phyloP scores from a whole-genome alignment of 2,797 vertebrate genomes.

The Amniataba percoides region DNA sequence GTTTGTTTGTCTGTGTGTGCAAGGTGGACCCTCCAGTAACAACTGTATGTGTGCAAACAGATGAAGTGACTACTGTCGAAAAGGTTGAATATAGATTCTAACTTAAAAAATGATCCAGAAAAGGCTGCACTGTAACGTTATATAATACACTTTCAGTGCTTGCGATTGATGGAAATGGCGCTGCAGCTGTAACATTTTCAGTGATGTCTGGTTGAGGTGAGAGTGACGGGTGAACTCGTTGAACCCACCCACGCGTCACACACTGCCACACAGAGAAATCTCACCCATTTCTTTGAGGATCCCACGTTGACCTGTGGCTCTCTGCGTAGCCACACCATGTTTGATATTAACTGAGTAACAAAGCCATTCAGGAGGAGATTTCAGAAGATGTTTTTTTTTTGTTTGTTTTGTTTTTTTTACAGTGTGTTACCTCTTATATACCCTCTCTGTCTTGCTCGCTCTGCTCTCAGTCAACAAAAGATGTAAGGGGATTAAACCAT shows the following conservation, averaged over 20 bases:
- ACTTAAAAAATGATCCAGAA: no score
- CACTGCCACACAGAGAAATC: not conserved
- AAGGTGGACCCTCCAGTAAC: no score
- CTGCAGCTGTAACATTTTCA: slow-evolving; percentile 17
- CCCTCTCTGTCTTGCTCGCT: slow-evolving; percentile 51
- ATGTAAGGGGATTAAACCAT: slow-evolving; percentile 75
- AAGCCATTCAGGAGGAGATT: slow-evolving; percentile 43
- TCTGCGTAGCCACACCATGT: slow-evolving; percentile 10
- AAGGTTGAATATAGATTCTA: no score
- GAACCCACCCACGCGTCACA: slow-evolving; percentile 15
- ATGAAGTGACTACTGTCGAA: no score
- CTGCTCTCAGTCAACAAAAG: slow-evolving; percentile 69
- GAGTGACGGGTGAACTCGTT: slow-evolving; percentile 10
- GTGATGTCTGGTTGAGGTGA: slow-evolving; percentile 4
- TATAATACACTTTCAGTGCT: not conserved
- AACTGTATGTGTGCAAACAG: no score
- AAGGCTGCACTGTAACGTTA: not conserved
- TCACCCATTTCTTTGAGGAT: slow-evolving; percentile 23
- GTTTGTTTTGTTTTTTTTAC: no score
- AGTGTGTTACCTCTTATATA: slow-evolving; percentile 50
- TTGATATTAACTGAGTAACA: slow-evolving; percentile 45
- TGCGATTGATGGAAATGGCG: not conserved
- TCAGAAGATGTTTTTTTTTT: slow-evolving; percentile 26
- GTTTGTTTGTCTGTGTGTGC: no score
- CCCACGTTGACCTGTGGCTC: slow-evolving; percentile 29